Base-by-base conservation (phyloP, 2,797 vertebrate genomes). In the Corythornis leucogaster region DNA sequence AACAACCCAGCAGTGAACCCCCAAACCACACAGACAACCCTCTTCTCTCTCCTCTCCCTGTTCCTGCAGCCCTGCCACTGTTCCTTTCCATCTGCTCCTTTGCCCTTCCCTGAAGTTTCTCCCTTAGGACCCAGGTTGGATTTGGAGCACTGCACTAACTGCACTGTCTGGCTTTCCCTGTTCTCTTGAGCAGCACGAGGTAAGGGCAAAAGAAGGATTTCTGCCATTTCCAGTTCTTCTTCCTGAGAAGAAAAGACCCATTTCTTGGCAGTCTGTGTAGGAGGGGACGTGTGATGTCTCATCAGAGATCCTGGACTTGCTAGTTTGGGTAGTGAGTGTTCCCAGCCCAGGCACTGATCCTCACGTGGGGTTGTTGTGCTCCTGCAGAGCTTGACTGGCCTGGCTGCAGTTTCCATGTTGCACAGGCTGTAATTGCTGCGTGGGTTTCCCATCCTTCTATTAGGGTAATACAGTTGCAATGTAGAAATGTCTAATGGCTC, bases 391-490 rank as follows among this genome's bases (percentile, higher is more conserved):
- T 53, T 26, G 40, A 12, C 51, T 30, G 78, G 24, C 63, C 85
- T 28, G 46, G 55, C 35, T 84, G 75, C 57, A 31, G 1, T 17
- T 33, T 11, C 46, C 50, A 2, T 54, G 57, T 66, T 3, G 1
- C 54, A 9, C 46, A 61, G 28, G 4, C 38, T 42, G 0, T 6
- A 0, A 16, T 45, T 54, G 15, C 59, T 53, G 7, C 21, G 2
- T 1, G 5, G 50, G 15, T 13, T 84, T 58, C 79, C 66, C 35
- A 53, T 45, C 7, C 0, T 1, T 80, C 58, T 2, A 0, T 7
- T 35, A 20, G 68, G 86, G 48, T 22, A 21, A 1, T 5, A 1
- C 9, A 38, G n/a, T 13, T 70, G 68, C n/a, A 5, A 1, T 40
- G 38, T 15, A 40, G 38, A 15, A 40, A 40, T 28, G 48, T 38